A percentile compares a stretch with the other conserved stretches of the same genome.
Evolutionary conservation across 2,888 invertebrate genomes (phyloP).

Genomic region (Drosophila infuscata): DNA sequence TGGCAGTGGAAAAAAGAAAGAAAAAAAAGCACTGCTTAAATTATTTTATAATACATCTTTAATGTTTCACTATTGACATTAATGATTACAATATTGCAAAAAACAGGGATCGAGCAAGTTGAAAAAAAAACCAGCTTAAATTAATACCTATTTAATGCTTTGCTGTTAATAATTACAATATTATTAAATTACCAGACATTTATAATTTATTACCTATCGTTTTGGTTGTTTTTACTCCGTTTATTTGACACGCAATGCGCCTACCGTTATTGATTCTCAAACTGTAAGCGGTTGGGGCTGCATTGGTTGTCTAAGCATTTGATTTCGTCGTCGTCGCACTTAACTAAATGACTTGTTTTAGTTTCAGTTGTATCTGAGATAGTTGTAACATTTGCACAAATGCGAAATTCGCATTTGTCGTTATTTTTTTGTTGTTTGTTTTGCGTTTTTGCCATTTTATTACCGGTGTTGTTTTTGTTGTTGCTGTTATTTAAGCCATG

Average conservation of each 20-base stretch:
- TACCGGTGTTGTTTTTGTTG: slow-evolving; percentile 20
- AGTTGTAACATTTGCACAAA: slow-evolving; percentile 65
- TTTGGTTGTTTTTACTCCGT: neutral
- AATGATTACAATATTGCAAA: neutral
- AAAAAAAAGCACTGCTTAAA: neutral
- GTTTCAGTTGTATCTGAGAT: slow-evolving; percentile 32
- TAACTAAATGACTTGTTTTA: slow-evolving; percentile 48
- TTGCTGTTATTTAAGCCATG: slow-evolving; percentile 44
- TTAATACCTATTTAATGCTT: neutral
- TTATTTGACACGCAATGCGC: slow-evolving; percentile 40
- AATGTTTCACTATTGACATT: neutral
- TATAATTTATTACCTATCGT: neutral
- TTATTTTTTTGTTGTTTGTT: slow-evolving; percentile 7
- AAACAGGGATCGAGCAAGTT: neutral
- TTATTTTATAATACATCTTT: neutral
- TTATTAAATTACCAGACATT: neutral
- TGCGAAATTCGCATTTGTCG: slow-evolving; percentile 59
- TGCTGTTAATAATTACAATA: neutral
- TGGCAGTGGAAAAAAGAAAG: slow-evolving; percentile 2
- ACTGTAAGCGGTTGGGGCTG: slow-evolving; percentile 39
- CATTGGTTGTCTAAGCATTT: slow-evolving; percentile 13
- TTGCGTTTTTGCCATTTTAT: slow-evolving; percentile 36
- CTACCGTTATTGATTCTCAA: slow-evolving; percentile 57
- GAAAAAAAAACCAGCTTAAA: neutral
- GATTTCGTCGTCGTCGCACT: slow-evolving; percentile 24